Base-by-base conservation (phyloP, 2,888 invertebrate species). In the Craniophora ligustri region DNA sequence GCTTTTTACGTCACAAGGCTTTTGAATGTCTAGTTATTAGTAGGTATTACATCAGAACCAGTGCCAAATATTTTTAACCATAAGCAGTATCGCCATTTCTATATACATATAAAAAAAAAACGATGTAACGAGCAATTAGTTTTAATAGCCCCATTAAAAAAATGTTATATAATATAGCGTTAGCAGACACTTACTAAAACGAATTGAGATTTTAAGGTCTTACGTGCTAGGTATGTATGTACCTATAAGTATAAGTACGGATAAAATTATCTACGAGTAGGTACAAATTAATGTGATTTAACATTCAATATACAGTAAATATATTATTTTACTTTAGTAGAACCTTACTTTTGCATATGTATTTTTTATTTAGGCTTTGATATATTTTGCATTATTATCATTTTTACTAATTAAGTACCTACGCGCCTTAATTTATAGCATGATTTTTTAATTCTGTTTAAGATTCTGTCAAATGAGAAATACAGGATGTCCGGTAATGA, bases 91-190 rank as follows among this genome's bases (percentile, higher is more conserved):
- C 13, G 18, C 57, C 30, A 21, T 50, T 51, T 38, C 28, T 35
- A 65, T 18, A 38, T 38, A 38, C 21, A 39, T n/a, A 34, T 30
- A 11, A 39, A 46, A 36, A 42, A 11, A 39, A 46, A 36, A 42
- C 50, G 21, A 55, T 46, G 55, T 55, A 55, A 70, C 54, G 16
- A 32, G 67, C 49, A 71, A 72, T 67, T 61, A 30, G 34, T 44
- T 56, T 46, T 53, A 72, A 72, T 56, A 49, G 38, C 31, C 11
- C 19, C 18, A 30, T n/a, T n/a, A n/a, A n/a, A n/a, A n/a, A n/a
- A n/a, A n/a, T 26, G 31, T 71, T 67, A 48, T 30, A 15, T 51
- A 67, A 71, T 30, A 21, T 51, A 67, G 67, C 23, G 21, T 30
- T 45, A 35, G 38, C 35, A 48, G 28, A 28, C 34, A 28, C 21